Evolutionary conservation across 2,797 vertebrate genomes (phyloP).

Genomic region (Amblyraja radiata): DNA sequence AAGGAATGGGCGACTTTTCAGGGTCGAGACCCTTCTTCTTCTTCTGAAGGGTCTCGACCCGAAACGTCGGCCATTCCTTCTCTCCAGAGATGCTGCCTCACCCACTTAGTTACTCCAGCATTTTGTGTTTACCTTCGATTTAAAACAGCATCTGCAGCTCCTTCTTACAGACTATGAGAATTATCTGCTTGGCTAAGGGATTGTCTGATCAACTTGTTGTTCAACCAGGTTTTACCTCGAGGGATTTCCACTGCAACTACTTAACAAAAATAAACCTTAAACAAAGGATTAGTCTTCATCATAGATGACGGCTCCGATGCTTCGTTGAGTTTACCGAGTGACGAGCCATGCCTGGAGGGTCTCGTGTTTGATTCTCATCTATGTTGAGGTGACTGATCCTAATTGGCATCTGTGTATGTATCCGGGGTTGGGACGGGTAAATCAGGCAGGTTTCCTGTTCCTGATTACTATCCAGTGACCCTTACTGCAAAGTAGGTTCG

Average conservation of each 20-base stretch:
- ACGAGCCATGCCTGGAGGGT: neutral
- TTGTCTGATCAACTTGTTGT: neutral
- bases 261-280: neutral
- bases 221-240: neutral
- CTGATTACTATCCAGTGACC: neutral
- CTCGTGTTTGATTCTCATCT: neutral
- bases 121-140: too few relatives aligned
- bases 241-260: neutral
- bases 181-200: neutral
- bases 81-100: too few relatives aligned
- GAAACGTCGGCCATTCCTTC: too few relatives aligned
- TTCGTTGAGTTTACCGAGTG: neutral
- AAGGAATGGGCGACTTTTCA: too few relatives aligned
- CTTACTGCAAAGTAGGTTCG: neutral
- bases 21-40: too few relatives aligned
- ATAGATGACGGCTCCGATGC: neutral
- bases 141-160: too few relatives aligned
- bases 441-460: neutral
- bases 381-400: neutral
- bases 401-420: neutral
- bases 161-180: neutral
- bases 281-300: conserved; percentile 4
- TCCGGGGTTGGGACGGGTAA: neutral
- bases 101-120: too few relatives aligned
- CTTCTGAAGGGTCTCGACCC: too few relatives aligned